Base-by-base conservation (phyloP, 2,888 invertebrate genomes). In the Reticulitermes lucifugus region DNA sequence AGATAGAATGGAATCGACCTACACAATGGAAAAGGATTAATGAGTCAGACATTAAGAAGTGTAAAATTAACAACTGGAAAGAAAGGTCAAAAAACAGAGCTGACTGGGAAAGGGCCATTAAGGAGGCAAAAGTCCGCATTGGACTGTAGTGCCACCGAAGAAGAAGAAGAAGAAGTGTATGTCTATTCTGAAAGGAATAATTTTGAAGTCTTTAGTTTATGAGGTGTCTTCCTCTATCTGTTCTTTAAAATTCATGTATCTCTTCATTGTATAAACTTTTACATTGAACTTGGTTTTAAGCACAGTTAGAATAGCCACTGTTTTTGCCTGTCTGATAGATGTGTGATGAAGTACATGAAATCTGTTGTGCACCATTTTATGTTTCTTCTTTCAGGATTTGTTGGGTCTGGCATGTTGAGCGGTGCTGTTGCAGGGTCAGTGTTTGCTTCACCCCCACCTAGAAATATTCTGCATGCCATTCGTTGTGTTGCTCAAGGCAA, bases 371-470 rank as follows among this genome's bases (percentile, higher is more conserved):
- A 73, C 41, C 1, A 18, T 6, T 77, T 77, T 46, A 22, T 79
- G 14, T 25, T 70, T 9, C 18, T 12, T 22, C 0, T 86, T 88
- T 65, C 88, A 95, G 96, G 96, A 83, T 95, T 94, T 89, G 95
- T 98, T 55, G 98, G 97, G 0, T 89, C 91, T 71, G 97, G 97
- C 1, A 95, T 97, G 95, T 90, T 98, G 87, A 95, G 95, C 29
- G 96, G 95, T 0, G 94, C 95, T 0, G 94, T 97, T 0, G 91
- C 94, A 22, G 97, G 97, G 0, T 93, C 94, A 0, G 93, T 97
- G 73, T 97, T 96, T 90, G 94, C 96, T 0, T 95, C 96, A 0
- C 97, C 97, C 0, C 95, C 96, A 0, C 93, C 96, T 0, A 92
- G 92, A 1, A 92, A 94, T 87, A 94, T 96, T 22, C 90, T 94